Evolutionary conservation across 2,888 invertebrate genomes (phyloP), one percentile per base, ranked within the genome.

Genomic region (Serrognathus titanus): DNA sequence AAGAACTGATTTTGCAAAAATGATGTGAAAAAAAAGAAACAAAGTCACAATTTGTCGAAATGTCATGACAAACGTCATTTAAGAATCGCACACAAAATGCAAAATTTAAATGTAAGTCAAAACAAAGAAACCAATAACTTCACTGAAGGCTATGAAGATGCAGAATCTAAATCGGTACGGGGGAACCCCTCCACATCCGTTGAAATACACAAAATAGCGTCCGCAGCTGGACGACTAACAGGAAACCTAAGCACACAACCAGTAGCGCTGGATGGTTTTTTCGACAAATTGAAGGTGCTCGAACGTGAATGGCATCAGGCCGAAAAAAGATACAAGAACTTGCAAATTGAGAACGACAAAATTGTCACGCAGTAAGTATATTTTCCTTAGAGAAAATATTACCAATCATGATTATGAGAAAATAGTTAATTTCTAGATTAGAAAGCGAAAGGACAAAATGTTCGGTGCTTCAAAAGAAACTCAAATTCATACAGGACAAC

Each of bases 401-500:
- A 20, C 51, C 12, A 45, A 11, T 12, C 7, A 45, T 13, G 20
- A 47, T n/a, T 7, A 31, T 31, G 24, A 31, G 24, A 8, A 24
- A 4, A 9, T 38, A 13, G 4, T 35, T 11, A 9, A 46, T 16
- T 35, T 5, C 16, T 62, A 72, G 72, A 48, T 64, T 73, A 40
- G 54, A 56, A 5, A 63, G 66, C 12, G 72, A 74, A 60, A 61
- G 58, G 53, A 58, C 60, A 10, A 69, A 63, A 61, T 64, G 67
- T 16, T 54, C 58, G 3, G 72, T 71, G 55, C 60, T 69, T 38
- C 70, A 73, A 51, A 69, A 69, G 46, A 73, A 75, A 51, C 61
- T 75, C 1, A 67, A 71, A 48, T 75, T 71, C 56, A 70, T 74
- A 11, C 70, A 72, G 59, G 72, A 72, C 43, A 73, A 75, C 50